Percentiles rank a stretch among this genome's conserved stretches.
These are phyloP conservation scores for Trinorchestia longiramus DNA, from an alignment of 1,140 invertebrate species.

Conservation along the genomic window DNA sequence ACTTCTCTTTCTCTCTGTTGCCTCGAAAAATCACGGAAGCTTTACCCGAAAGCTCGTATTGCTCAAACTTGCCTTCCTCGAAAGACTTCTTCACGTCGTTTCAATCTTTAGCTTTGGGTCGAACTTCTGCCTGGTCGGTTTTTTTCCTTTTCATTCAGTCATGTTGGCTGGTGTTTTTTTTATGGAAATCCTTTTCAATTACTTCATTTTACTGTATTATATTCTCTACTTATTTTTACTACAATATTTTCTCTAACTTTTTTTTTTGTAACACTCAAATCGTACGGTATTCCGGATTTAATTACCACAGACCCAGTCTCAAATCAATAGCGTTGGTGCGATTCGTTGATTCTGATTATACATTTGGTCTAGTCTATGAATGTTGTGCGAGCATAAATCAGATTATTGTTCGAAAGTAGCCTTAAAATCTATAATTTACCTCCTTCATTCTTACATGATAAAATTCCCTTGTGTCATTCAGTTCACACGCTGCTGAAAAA, in stretches of 20 bases:
- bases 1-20: background rate
- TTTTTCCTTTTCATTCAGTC: background rate
- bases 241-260: background rate
- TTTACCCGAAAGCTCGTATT: background rate
- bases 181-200: background rate
- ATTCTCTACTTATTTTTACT: background rate
- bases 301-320: background rate
- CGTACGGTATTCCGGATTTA: background rate
- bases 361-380: background rate
- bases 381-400: background rate
- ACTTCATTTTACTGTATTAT: background rate
- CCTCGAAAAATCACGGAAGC: background rate
- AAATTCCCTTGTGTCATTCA: background rate
- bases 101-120: slow-evolving; percentile 7
- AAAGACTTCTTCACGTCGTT: slow-evolving; percentile 1
- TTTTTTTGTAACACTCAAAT: background rate
- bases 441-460: background rate
- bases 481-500: background rate
- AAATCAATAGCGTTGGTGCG: background rate
- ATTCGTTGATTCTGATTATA: background rate
- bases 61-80: background rate
- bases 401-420: background rate
- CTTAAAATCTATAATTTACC: background rate
- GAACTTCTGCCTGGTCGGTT: background rate
- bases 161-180: background rate